phyloP scores from a whole-genome alignment of 1,140 invertebrate species.

The Matsumurasca onukii region DNA sequence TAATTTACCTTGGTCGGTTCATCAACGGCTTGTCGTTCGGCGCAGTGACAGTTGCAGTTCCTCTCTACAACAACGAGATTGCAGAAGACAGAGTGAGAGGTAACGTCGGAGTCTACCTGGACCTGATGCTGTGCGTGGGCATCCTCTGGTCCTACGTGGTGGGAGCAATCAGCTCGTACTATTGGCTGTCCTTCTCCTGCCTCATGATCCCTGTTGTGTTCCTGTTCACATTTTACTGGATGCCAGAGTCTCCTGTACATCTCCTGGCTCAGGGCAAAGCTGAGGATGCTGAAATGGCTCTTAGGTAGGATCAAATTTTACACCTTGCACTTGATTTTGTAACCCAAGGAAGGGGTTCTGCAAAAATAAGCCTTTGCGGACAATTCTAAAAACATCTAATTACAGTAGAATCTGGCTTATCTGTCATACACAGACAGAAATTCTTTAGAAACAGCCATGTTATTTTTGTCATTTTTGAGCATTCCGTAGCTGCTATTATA shows the following conservation, averaged over 20 bases:
- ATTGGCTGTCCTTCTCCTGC: constrained; percentile 48
- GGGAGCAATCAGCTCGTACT: constrained; percentile 50
- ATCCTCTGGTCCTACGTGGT: constrained; percentile 56
- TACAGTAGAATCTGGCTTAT: too few relatives aligned
- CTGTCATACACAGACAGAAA: too few relatives aligned
- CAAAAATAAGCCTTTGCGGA: too few relatives aligned
- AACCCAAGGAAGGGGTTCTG: too few relatives aligned
- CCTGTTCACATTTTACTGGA: constrained; percentile 49
- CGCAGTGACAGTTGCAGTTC: constrained; percentile 61
- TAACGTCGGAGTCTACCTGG: constrained; percentile 56
- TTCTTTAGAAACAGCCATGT: too few relatives aligned
- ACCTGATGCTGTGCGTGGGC: constrained; percentile 58
- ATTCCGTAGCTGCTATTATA: too few relatives aligned
- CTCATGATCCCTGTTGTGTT: constrained; percentile 51
- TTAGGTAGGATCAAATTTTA: too few relatives aligned
- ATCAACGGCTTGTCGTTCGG: constrained; percentile 64
- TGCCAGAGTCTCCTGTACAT: constrained; percentile 50
- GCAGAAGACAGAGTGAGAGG: constrained; percentile 57
- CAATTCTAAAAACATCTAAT: too few relatives aligned
- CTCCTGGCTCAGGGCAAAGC: constrained; percentile 36
- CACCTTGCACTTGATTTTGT: too few relatives aligned
- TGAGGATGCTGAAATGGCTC: constrained; percentile 42
- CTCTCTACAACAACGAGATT: constrained; percentile 51
- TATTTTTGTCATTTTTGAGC: too few relatives aligned
- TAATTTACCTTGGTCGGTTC: constrained; percentile 59